Evolutionary conservation across 2,888 invertebrate genomes (phyloP), one percentile per base, ranked within the genome.

Genomic region (Calliphora vomitoria): DNA sequence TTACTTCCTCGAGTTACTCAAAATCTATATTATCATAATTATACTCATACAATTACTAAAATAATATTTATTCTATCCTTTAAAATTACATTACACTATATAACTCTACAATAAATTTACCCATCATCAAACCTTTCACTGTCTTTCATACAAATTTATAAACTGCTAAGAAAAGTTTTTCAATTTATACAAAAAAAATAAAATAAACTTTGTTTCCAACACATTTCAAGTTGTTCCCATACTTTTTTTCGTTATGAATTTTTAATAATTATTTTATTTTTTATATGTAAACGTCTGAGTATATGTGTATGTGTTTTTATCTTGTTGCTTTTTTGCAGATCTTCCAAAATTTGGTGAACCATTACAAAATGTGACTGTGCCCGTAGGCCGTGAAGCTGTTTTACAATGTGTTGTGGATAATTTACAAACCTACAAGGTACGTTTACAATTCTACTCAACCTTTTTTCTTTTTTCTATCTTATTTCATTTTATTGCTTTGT

Each of bases 351-450:
- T 96, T 91, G 95, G 95, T 35, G 96, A 95, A 13, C 95, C 95
- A 0, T 95, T 96, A 64, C 95, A 95, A 64, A 96, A 96, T 92
- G 95, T 96, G 75, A 96, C 96, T 0, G 95, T 95, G 20, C 95
- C 96, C 6, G 95, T 96, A 50, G 95, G 96, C 60, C 94, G 96
- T 74, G 96, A 96, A 91, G 96, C 96, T 10, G 94, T 95, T 8
- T 94, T 96, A 76, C 95, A 96, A 53, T 96, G 96, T 91, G 95
- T 95, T 72, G 96, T 96, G 38, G 96, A 96, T 91, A 95, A 96
- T 92, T 93, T 96, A 89, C 95, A 95, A 90, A 95, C 95, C 1
- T 96, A 95, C 90, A 96, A 96, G 95, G 96, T 96, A 58, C 53
- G 15, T 64, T 62, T 18, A 31, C 53, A 47, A 8, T 20, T 50